phyloP scores from a whole-genome alignment of 2,797 vertebrate species.

The Phalanger gymnotis region DNA sequence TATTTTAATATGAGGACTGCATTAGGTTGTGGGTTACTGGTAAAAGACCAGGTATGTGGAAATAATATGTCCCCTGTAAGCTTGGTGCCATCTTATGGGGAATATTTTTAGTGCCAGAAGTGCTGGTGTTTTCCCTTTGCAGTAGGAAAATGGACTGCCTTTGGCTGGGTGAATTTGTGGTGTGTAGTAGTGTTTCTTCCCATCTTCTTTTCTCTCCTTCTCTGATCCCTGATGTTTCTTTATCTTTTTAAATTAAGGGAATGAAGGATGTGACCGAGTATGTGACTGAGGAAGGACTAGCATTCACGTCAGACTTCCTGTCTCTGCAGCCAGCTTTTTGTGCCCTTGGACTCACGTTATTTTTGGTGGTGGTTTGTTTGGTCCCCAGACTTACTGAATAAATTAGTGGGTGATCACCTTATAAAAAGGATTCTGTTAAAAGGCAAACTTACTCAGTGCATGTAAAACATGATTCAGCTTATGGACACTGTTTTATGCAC shows the following conservation, averaged over 20 bases:
- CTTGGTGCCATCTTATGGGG: neutral
- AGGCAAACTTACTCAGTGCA: neutral
- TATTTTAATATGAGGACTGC: neutral
- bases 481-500: fast-evolving
- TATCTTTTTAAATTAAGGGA: neutral
- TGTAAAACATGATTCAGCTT: neutral
- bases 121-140: neutral
- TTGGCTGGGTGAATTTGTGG: neutral
- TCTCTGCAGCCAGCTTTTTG: neutral
- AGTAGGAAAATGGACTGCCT: too few relatives aligned
- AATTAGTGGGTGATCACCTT: neutral
- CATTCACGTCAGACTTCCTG: neutral
- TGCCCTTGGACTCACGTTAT: neutral
- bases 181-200: neutral
- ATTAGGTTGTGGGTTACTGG: neutral
- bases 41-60: neutral
- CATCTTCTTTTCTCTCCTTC: neutral
- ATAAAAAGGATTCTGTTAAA: neutral
- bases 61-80: too few relatives aligned
- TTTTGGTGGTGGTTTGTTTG: neutral
- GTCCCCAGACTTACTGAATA: neutral
- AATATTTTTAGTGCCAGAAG: too few relatives aligned
- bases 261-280: neutral
- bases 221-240: neutral
- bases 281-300: neutral